These are phyloP conservation scores for Rhinolophus sinicus DNA, from an alignment of 2,113 vertebrate genomes.

Conservation along the genomic window DNA sequence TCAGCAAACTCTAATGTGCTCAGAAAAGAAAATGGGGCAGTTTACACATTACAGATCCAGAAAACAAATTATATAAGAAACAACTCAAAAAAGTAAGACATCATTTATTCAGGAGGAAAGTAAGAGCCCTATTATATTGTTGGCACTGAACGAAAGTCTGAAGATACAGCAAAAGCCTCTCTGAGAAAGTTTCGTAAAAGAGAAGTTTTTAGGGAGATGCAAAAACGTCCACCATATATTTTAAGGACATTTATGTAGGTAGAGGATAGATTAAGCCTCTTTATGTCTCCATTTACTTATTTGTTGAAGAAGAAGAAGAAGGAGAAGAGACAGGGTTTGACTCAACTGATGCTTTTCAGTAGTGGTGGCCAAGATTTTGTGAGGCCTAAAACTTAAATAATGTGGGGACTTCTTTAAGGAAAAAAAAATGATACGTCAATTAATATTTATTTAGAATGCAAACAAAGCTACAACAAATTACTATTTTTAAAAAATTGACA, in stretches of 20 bases:
- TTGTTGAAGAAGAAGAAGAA: background rate
- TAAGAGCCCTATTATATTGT: background rate
- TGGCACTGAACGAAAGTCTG: background rate
- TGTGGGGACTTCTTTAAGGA: background rate
- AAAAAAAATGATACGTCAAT: background rate
- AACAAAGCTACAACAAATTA: background rate
- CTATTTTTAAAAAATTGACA: background rate
- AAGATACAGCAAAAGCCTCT: background rate
- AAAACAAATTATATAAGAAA: conserved; percentile 3
- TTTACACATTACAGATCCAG: background rate
- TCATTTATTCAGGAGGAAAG: background rate
- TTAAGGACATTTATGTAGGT: background rate
- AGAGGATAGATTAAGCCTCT: background rate
- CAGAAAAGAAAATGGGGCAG: background rate
- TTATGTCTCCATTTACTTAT: background rate
- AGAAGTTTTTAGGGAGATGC: background rate
- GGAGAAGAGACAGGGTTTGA: background rate
- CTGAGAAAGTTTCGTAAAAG: background rate
- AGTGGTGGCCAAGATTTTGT: background rate
- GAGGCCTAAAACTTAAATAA: background rate
- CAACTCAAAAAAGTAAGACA: background rate
- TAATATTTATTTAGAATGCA: background rate
- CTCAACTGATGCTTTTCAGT: background rate
- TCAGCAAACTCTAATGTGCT: background rate
- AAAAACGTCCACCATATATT: background rate